These are phyloP conservation scores for Prunella strophiata DNA, from an alignment of 2,797 vertebrate genomes.

Conservation along the genomic window DNA sequence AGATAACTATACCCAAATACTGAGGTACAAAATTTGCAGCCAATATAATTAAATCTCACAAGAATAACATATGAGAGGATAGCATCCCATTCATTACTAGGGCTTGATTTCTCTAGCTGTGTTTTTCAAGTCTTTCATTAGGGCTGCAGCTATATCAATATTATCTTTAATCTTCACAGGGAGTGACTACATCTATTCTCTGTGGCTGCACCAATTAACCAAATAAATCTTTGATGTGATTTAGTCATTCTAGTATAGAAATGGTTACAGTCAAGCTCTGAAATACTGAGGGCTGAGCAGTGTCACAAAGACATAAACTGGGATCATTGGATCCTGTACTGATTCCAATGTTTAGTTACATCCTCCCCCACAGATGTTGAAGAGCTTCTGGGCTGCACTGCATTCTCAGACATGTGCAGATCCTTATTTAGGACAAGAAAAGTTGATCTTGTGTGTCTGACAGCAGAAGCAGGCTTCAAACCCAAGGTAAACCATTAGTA, in stretches of 20 bases:
- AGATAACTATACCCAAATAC: background rate
- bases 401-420: slow-evolving; percentile 29
- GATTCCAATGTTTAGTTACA: slow-evolving; percentile 32
- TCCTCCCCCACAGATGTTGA: slow-evolving; percentile 16
- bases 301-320: background rate
- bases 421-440: background rate
- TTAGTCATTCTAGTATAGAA: background rate
- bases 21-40: background rate
- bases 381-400: background rate
- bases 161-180: slow-evolving; percentile 12
- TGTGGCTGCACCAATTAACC: background rate
- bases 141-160: background rate
- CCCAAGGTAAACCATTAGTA: background rate
- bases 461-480: background rate
- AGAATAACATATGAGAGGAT: background rate
- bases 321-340: slow-evolving; percentile 20
- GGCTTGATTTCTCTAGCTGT: background rate
- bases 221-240: background rate
- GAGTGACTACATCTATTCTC: background rate
- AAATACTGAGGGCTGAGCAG: background rate
- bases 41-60: background rate
- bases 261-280: background rate
- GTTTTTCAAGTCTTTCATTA: background rate
- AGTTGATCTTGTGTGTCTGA: background rate
- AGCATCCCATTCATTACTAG: background rate